Base-by-base conservation (phyloP, 1,140 invertebrate genomes). In the Pinna nobilis region DNA sequence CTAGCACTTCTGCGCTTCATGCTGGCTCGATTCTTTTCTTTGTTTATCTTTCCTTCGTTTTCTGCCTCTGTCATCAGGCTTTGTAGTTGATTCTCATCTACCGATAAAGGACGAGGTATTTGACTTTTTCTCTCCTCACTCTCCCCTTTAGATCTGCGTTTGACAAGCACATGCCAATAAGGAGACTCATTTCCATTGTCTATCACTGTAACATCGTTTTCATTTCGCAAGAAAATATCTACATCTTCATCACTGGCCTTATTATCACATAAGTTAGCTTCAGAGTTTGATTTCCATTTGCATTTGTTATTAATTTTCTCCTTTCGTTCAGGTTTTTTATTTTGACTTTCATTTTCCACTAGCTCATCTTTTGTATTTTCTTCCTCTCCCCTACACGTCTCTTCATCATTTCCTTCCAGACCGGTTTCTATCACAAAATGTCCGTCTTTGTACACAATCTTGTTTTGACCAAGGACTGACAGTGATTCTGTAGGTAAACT, bases 401-500 rank as follows among this genome's bases (percentile, higher is more conserved):
- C 39, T 20, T 20, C 28, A 35, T 47, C 50, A 28, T 20, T 51
- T 2, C 50, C 51, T 23, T 75, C 67, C 15, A 55, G 51, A 25
- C 41, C 51, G 18, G 73, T 68, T 30, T 71, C 78, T 32, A 79
- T 76, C 2, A 82, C 80, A 70, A 84, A 84, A 28, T 82, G 80
- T 1, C 82, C 82, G 68, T 84, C 75, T 28, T 68, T 70, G 59
- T 84, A 84, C 2, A 74, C 47, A 57, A 84, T 82, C 57, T 78
- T 78, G 20, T 76, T 74, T 30, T 60, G 55, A 37, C 74, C 76
- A 15, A 73, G 64, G 49, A 80, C 77, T 2, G 78, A 79, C 37
- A 84, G 65, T 13, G 74, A 61, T 28, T 76, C 75, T 4, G 76
- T 77, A 13, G 82, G 82, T 25, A 84, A 80, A 59, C 82, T 84